A percentile compares a stretch with the other conserved stretches of the same genome.
Evolutionary conservation across 2,797 vertebrate genomes (phyloP).

Genomic region (Alexandromys oeconomus): DNA sequence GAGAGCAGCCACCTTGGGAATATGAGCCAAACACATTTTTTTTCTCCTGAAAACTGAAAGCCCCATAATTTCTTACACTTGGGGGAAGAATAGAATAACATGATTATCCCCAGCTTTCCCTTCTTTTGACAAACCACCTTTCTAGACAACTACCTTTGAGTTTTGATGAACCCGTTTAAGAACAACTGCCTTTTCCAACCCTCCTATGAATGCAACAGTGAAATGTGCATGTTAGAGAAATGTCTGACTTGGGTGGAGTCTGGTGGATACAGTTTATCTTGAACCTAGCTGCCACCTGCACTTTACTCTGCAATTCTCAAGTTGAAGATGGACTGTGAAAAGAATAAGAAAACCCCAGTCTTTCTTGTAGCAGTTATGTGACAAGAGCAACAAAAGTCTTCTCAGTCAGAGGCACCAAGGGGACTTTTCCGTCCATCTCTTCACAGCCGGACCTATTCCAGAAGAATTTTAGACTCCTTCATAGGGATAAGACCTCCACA

Average conservation of each 20-base stretch:
- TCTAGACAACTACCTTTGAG: conserved; percentile 55
- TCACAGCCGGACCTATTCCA: neutral
- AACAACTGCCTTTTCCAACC: neutral
- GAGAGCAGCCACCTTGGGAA: neutral
- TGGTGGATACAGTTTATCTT: accelerated
- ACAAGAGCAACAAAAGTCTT: neutral
- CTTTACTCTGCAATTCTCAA: conserved; percentile 54
- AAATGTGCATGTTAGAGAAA: neutral
- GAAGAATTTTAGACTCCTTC: neutral
- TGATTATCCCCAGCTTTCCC: neutral
- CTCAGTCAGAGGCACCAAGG: neutral
- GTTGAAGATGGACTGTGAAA: neutral
- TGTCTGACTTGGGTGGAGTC: neutral
- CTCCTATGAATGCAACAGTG: neutral
- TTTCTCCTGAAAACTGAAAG: conserved; percentile 20
- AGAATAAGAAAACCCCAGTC: neutral
- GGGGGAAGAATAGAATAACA: neutral
- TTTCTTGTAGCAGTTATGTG: neutral
- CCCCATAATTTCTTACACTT: neutral
- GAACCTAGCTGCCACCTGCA: neutral
- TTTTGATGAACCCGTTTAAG: conserved; percentile 47
- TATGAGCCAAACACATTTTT: neutral
- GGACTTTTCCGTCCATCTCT: neutral
- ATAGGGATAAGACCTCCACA: neutral
- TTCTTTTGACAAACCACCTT: neutral